Evolutionary conservation across 1,140 invertebrate species (phyloP), one percentile per base, ranked within the genome.

Genomic region (Ceratina calcarata): DNA sequence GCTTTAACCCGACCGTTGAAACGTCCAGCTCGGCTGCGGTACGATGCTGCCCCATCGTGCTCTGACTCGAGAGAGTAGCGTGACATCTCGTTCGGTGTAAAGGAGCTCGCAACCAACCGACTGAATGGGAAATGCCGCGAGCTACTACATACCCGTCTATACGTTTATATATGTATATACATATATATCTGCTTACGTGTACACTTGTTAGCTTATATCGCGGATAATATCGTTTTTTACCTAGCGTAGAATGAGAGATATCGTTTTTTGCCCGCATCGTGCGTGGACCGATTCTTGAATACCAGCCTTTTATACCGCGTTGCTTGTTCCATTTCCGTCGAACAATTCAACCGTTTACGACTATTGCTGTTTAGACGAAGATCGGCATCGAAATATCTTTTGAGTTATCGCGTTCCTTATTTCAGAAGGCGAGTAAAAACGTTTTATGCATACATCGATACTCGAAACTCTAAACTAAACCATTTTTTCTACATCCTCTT

Each of bases 1-100:
- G 84, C 77, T 80, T 86, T 86, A 77, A 85, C 73, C 72, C 61
- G 79, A 78, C 57, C 75, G 75, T 75, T 85, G 84, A 81, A 84
- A 84, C 73, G 66, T 27, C 75, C 57, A 78, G 70, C 60, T 77
- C 27, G 20, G 55, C 6, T 16, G 15, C 18, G 53, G 18, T 55
- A 45, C n/a, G 58, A 45, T 37, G 58, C 24, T 55, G 57, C 24
- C 57, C 62, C 24, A 24, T 67, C 49, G 24, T 55, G 20, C 20
- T n/a, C 16, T 15, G 62, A 57, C 65, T 51, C 32, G 18, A 10
- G 53, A n/a, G 53, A 79, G 62, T 60, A 60, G 15, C n/a, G 27
- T 78, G 68, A 78, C 61, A 74, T 79, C 70, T 66, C 77, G 77
- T 73, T 74, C 15, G 22, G 10, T 15, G n/a, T 32, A 78, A 73